Percentiles rank a stretch among this genome's conserved stretches.
Conservation (phyloP, 1,140 invertebrate species). For the Acromyrmex echinatior region DNA sequence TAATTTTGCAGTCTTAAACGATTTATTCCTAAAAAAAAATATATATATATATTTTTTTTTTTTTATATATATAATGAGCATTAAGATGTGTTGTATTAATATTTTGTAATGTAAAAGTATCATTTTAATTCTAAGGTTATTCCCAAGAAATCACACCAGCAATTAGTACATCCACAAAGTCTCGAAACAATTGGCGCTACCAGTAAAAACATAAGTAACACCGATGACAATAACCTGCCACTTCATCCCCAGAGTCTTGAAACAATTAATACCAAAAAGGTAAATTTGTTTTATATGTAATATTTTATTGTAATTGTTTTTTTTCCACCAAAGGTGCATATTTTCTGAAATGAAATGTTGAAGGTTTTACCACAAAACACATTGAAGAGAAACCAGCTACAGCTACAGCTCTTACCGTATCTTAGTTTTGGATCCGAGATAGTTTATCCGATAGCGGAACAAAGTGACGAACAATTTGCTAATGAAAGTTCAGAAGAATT, state of each 20-base stretch:
- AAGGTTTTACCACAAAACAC: conserved; percentile 85
- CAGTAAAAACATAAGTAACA: conserved; percentile 83
- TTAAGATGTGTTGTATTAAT: neutral
- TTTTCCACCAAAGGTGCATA: conserved; percentile 1
- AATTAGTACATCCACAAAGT: conserved; percentile 85
- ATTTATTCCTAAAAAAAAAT: neutral
- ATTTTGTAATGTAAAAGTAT: no score
- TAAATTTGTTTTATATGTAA: conserved; percentile 50
- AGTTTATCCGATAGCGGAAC: conserved; percentile 94
- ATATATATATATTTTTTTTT: no score
- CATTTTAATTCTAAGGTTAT: conserved; percentile 79
- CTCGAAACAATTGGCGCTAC: conserved; percentile 84
- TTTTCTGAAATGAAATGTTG: conserved; percentile 51
- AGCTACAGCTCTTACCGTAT: conserved; percentile 88
- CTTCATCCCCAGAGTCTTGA: conserved; percentile 86
- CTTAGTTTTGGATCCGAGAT: conserved; percentile 91
- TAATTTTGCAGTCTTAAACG: conserved; percentile 12
- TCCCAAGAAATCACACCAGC: conserved; percentile 84
- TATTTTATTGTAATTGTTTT: neutral
- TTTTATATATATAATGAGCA: neutral
- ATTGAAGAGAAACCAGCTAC: conserved; percentile 84
- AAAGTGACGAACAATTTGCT: conserved; percentile 91
- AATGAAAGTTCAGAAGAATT: conserved; percentile 82
- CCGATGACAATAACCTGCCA: conserved; percentile 86
- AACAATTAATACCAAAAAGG: conserved; percentile 85